Percentiles rank a stretch among this genome's conserved stretches.
These are phyloP conservation scores for Lutjanus argentimaculatus DNA, from an alignment of 2,797 vertebrate genomes.

Conservation along the genomic window DNA sequence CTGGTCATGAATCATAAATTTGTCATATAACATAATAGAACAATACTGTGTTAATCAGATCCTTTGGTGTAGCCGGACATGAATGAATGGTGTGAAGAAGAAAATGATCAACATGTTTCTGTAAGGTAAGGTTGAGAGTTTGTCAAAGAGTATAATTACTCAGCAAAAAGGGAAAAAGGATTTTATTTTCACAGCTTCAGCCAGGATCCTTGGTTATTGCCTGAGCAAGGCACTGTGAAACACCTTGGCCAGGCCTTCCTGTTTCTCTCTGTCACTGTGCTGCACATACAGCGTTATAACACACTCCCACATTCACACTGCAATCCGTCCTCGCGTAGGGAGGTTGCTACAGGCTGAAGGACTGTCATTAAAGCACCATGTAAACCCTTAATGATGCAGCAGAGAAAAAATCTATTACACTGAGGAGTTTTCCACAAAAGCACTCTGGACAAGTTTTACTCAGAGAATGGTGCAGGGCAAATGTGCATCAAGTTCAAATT, in stretches of 20 bases:
- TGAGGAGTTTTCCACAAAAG: conserved; percentile 13
- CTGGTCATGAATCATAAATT: conserved; percentile 40
- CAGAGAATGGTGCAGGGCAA: not conserved
- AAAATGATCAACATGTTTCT: conserved; percentile 55
- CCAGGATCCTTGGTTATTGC: conserved; percentile 39
- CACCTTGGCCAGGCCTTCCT: conserved; percentile 19
- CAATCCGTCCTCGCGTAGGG: not conserved
- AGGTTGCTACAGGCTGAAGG: conserved; percentile 21
- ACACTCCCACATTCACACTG: conserved; percentile 47
- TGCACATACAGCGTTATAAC: conserved; percentile 24
- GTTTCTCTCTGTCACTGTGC: conserved; percentile 9
- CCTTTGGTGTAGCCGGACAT: not conserved
- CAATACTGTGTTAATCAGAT: conserved; percentile 12
- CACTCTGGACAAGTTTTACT: not conserved
- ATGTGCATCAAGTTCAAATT: not conserved
- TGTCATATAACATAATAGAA: conserved; percentile 51
- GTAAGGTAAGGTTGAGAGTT: conserved; percentile 48
- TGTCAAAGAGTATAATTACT: conserved; percentile 67
- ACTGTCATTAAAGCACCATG: conserved; percentile 35
- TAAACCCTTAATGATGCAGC: conserved; percentile 36
- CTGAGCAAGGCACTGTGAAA: conserved; percentile 41
- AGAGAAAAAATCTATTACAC: conserved; percentile 14
- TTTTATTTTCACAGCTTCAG: conserved; percentile 46
- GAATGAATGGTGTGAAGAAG: conserved; percentile 6
- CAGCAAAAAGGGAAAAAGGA: conserved; percentile 38